A percentile compares a stretch with the other conserved stretches of the same genome.
These are phyloP conservation scores for Aegithalos caudatus DNA, from an alignment of 2,113 vertebrate genomes.

Conservation along the genomic window DNA sequence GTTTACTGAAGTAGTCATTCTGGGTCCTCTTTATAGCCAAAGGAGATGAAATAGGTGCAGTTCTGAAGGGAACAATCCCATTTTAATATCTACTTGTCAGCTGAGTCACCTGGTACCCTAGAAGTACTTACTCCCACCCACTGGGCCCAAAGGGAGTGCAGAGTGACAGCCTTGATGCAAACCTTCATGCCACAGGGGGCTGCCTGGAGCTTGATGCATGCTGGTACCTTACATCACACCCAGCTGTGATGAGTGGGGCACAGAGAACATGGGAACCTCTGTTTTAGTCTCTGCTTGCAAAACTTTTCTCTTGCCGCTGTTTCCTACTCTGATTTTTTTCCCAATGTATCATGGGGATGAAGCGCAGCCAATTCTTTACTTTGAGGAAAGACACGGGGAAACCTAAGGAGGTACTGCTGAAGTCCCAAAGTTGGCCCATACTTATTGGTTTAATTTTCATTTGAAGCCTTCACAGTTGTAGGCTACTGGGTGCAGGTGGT, in stretches of 20 bases:
- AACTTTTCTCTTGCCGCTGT: neutral
- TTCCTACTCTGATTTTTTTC: neutral
- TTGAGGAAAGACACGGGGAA: neutral
- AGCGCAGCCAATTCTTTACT: neutral
- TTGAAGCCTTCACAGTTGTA: neutral
- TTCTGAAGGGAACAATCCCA: neutral
- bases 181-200: neutral
- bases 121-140: neutral
- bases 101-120: neutral
- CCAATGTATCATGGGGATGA: fast-evolving
- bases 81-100: neutral
- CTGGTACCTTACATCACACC: neutral
- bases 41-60: neutral
- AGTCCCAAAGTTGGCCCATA: neutral
- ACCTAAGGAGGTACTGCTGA: neutral
- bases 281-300: neutral
- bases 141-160: neutral
- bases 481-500: neutral
- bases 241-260: neutral
- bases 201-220: neutral
- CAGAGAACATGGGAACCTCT: neutral
- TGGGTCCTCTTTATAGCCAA: neutral
- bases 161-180: neutral
- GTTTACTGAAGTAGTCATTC: neutral
- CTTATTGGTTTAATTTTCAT: neutral